Percentiles rank a stretch among this genome's conserved stretches.
Evolutionary conservation across 2,797 vertebrate species (phyloP).

Genomic region (Tarsius wallacei): DNA sequence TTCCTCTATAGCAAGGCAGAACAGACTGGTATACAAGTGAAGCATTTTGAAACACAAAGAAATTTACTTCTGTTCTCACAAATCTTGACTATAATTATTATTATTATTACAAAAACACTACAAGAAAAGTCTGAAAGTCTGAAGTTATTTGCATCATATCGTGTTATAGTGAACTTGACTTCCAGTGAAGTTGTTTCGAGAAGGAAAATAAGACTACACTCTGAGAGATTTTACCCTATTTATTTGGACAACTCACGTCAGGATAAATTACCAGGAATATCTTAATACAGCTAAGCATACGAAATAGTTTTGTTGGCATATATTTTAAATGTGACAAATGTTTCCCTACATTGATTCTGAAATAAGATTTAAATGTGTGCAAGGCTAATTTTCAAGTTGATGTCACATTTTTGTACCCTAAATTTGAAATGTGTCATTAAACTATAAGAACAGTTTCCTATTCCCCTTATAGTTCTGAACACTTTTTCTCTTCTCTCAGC

Average conservation of each 20-base stretch:
- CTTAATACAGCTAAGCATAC: background rate
- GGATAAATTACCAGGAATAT: background rate
- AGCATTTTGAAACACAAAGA: background rate
- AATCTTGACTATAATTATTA: background rate
- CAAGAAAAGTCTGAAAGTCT: background rate
- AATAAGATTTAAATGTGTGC: constrained; percentile 22
- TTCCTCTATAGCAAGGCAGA: too few relatives aligned
- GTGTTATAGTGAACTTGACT: constrained; percentile 19
- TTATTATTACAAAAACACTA: background rate
- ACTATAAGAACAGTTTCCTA: background rate
- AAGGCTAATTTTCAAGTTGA: background rate
- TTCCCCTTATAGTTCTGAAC: background rate
- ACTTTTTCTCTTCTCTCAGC: background rate
- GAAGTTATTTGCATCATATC: constrained; percentile 41
- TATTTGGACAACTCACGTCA: constrained; percentile 44
- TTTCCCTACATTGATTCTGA: background rate
- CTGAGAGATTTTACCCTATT: constrained; percentile 33
- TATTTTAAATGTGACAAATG: background rate
- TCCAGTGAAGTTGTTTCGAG: background rate
- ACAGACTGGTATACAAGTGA: background rate
- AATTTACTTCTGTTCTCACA: background rate
- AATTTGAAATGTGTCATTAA: background rate
- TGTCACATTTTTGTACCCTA: background rate
- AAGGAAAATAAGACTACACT: background rate
- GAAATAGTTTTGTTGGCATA: background rate